Base-by-base conservation (phyloP, 2,113 vertebrate genomes). In the Rhizomys pruinosus region DNA sequence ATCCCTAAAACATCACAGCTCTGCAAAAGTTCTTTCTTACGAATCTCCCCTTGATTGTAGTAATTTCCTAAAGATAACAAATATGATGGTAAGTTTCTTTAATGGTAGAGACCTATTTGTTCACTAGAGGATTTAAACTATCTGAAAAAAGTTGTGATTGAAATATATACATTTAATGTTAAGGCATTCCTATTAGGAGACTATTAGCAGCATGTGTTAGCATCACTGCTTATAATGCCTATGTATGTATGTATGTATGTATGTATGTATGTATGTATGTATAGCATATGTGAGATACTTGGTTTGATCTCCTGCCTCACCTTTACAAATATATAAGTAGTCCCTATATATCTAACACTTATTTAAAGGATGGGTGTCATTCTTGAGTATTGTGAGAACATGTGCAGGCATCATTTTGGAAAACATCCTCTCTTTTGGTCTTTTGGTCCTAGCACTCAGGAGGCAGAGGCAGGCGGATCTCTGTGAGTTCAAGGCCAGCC, bases 1-100 rank as follows among this genome's bases (percentile, higher is more conserved):
- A 99, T 99, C 81, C 99, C 99, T 97, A 99, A 97, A 76, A 99
- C 98, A 29, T 94, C 97, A 98, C 99, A 99, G 85, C 99, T 99
- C 95, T 98, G 96, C 37, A 99, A 89, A 93, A 99, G 98, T 97
- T 99, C 99, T 93, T 98, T 98, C 98, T 98, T 99, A 91, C 99
- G 99, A 87, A 97, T 97, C 82, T 98, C 97, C 77, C 99, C 99
- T 98, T 99, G 98, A 96, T 98, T 98, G 98, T 99, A 99, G 97
- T 98, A 99, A 98, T 99, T 98, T 94, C 99, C 99, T 99, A 92
- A 91, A 95, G 97, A 96, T 0, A 96, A 96, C 79, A 98, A 97
- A 98, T 42, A 97, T 16, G 77, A 42, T 55, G n/a, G 69, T 77
- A 27, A 39, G n/a, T 93, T 87, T 93, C 64, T 94, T 90, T 84